These are phyloP conservation scores for Biston betularia DNA, from an alignment of 2,888 invertebrate genomes.

Conservation along the genomic window DNA sequence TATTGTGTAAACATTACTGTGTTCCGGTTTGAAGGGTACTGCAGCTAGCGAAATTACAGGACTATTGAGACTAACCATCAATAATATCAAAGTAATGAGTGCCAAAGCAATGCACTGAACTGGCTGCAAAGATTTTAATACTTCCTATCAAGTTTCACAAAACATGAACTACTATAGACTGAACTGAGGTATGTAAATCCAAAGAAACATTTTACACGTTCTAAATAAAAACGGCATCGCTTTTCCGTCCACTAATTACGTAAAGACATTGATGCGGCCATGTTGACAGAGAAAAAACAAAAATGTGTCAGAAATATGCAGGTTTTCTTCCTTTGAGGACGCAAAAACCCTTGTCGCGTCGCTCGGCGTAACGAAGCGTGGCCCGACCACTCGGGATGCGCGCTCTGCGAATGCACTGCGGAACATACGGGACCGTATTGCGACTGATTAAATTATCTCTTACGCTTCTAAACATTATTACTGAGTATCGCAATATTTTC, in stretches of 20 bases:
- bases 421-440: slow-evolving; percentile 32
- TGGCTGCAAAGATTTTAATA: background rate
- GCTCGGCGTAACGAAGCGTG: slow-evolving; percentile 71
- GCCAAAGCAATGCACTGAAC: too few species aligned
- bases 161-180: background rate
- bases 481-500: background rate
- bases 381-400: slow-evolving; percentile 69
- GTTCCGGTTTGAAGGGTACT: too few species aligned
- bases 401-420: slow-evolving; percentile 48
- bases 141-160: background rate
- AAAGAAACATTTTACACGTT: background rate
- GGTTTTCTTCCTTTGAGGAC: slow-evolving; percentile 72
- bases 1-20: too few species aligned
- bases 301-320: slow-evolving; percentile 62
- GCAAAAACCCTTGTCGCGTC: slow-evolving; percentile 68
- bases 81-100: too few species aligned
- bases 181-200: background rate
- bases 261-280: slow-evolving; percentile 47
- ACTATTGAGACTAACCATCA: too few species aligned
- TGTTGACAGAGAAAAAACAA: slow-evolving; percentile 54
- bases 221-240: slow-evolving; percentile 22
- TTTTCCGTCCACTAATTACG: slow-evolving; percentile 55
- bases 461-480: too few species aligned
- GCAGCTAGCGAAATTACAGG: too few species aligned
- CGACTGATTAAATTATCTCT: background rate